phyloP scores from a whole-genome alignment of 2,888 invertebrate genomes.

The Hartigia nigra region DNA sequence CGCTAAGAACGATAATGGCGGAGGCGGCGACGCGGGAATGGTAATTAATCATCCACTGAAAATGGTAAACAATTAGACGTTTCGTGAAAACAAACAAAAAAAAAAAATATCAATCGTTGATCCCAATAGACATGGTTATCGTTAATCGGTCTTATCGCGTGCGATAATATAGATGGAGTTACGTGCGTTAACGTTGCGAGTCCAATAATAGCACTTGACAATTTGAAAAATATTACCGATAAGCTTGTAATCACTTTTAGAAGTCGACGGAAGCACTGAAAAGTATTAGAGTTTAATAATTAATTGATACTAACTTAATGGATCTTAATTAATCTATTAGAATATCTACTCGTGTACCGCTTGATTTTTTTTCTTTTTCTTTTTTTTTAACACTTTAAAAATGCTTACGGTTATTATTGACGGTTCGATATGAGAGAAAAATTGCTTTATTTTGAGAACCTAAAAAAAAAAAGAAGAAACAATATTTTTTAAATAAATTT shows the following conservation, averaged over 20 bases:
- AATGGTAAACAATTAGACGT: not conserved
- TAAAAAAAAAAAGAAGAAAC: no score
- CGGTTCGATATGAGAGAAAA: not conserved
- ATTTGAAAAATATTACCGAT: not conserved
- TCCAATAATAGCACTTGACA: not conserved
- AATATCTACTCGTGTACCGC: no score
- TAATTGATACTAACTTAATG: no score
- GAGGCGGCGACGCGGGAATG: constrained; percentile 24
- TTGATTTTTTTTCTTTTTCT: no score
- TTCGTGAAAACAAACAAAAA: not conserved
- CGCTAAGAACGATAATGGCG: constrained; percentile 17
- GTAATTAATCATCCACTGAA: constrained; percentile 25
- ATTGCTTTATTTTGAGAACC: not conserved
- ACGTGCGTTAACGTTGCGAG: not conserved
- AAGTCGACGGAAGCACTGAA: no score
- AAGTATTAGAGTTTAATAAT: no score
- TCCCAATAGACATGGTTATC: not conserved
- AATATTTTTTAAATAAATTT: not conserved
- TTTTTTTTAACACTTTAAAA: not conserved
- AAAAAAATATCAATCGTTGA: not conserved
- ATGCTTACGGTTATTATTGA: not conserved
- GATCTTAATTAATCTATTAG: no score
- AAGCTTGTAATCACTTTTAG: no score
- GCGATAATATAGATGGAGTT: not conserved
- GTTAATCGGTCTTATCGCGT: not conserved